Evolutionary conservation across 2,797 vertebrate species (phyloP).

Genomic region (Picus viridis): DNA sequence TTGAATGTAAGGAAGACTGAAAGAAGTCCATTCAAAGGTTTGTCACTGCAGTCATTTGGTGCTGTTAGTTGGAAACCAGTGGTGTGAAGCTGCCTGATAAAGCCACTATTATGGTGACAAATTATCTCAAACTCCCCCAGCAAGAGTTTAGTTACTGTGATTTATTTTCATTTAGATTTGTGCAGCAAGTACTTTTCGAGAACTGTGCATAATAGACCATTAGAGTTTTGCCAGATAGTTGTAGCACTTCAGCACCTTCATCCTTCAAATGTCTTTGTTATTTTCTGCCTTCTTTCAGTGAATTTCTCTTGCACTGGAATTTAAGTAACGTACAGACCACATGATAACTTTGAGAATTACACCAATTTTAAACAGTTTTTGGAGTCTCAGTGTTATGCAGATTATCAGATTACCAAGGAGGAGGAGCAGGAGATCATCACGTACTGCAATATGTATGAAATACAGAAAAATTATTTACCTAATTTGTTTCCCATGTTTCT

Average conservation of each 20-base stretch:
- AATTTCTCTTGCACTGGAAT: background rate
- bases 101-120: slow-evolving; percentile 24
- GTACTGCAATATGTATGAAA: background rate
- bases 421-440: background rate
- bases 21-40: background rate
- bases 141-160: slow-evolving; percentile 46
- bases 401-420: background rate
- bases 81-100: background rate
- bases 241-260: slow-evolving; percentile 64
- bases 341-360: background rate
- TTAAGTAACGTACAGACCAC: background rate
- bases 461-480: background rate
- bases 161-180: slow-evolving; percentile 65
- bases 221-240: slow-evolving; percentile 54
- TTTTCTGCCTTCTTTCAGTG: slow-evolving; percentile 24
- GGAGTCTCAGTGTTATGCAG: background rate
- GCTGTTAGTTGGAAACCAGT: background rate
- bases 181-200: slow-evolving; percentile 42
- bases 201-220: slow-evolving; percentile 65
- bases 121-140: slow-evolving; percentile 47
- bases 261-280: slow-evolving; percentile 67
- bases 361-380: slow-evolving; percentile 23
- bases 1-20: background rate
- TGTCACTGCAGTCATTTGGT: background rate
- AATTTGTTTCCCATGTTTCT: background rate